Conservation (phyloP, 1,140 invertebrate species). For the Meloidogyne floridensis region DNA sequence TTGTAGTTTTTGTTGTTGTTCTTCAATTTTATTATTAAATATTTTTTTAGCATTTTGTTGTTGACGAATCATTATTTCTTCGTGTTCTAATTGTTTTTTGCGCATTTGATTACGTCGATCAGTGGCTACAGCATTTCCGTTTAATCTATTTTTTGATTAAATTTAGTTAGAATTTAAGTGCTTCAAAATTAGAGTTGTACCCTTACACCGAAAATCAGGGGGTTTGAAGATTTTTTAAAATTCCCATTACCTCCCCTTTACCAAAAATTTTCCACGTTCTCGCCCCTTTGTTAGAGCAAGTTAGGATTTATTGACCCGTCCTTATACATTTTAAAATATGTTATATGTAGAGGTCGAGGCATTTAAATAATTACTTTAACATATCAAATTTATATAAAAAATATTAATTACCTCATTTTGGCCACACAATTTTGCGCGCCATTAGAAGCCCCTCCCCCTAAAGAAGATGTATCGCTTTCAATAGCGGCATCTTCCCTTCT, state of each 20-base stretch:
- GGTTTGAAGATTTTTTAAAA: too few species aligned
- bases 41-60: slow-evolving; percentile 43
- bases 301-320: too few species aligned
- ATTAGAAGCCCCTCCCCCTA: slow-evolving; percentile 25
- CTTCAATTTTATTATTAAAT: slow-evolving; percentile 42
- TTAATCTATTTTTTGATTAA: neutral
- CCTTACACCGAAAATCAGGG: too few species aligned
- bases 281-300: too few species aligned
- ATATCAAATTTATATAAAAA: neutral
- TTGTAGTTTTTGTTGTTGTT: slow-evolving; percentile 19
- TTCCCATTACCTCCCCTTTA: too few species aligned
- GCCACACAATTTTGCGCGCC: slow-evolving; percentile 38
- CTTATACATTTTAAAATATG: too few species aligned
- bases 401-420: slow-evolving; percentile 46
- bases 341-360: too few species aligned
- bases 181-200: neutral
- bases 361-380: too few species aligned
- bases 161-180: neutral
- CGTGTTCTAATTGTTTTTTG: slow-evolving; percentile 52
- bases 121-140: slow-evolving; percentile 34
- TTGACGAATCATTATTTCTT: slow-evolving; percentile 43
- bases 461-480: slow-evolving; percentile 52
- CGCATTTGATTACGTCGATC: slow-evolving; percentile 59
- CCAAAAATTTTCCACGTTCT: too few species aligned
- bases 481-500: slow-evolving; percentile 61